A percentile compares a stretch with the other conserved stretches of the same genome.
phyloP scores from a whole-genome alignment of 1,140 invertebrate genomes.

The Ips typographus region DNA sequence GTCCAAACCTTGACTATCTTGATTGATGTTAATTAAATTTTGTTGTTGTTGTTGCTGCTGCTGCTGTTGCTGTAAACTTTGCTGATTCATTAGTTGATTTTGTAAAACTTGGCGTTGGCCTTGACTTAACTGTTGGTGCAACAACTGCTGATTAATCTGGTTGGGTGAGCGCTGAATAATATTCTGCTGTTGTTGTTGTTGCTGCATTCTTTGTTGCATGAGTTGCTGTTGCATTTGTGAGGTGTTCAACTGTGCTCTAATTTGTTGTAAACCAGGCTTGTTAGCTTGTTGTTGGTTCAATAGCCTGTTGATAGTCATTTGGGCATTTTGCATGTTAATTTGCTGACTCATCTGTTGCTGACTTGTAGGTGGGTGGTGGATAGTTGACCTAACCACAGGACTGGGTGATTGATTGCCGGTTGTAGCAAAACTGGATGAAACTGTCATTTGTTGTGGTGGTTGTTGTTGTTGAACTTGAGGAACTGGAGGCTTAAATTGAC shows the following conservation, averaged over 20 bases:
- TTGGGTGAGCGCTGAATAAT: constrained; percentile 32
- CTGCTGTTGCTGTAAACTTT: constrained; percentile 34
- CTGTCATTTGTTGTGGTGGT: constrained; percentile 8
- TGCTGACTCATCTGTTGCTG: constrained; percentile 31
- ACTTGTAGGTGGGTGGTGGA: constrained; percentile 45
- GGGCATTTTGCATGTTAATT: constrained; percentile 35
- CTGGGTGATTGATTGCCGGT: constrained; percentile 24
- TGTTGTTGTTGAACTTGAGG: constrained; percentile 45
- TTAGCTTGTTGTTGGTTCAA: constrained; percentile 38
- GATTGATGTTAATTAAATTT: background rate
- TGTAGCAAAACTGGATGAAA: constrained; percentile 13
- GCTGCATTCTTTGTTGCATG: constrained; percentile 45
- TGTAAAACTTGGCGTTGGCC: constrained; percentile 39
- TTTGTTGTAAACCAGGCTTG: constrained; percentile 37
- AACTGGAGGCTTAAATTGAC: constrained; percentile 44
- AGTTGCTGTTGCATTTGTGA: constrained; percentile 45
- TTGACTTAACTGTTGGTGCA: constrained; percentile 42
- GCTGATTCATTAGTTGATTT: constrained; percentile 39
- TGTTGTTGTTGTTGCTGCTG: constrained; percentile 5
- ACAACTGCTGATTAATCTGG: constrained; percentile 41
- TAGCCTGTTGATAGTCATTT: constrained; percentile 36
- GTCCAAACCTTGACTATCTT: background rate
- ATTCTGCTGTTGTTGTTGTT: constrained; percentile 44
- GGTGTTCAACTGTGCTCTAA: constrained; percentile 39
- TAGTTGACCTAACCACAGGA: constrained; percentile 45